Evolutionary conservation across 2,888 invertebrate genomes (phyloP), one percentile per base, ranked within the genome.

Genomic region (Ochropacha duplaris): DNA sequence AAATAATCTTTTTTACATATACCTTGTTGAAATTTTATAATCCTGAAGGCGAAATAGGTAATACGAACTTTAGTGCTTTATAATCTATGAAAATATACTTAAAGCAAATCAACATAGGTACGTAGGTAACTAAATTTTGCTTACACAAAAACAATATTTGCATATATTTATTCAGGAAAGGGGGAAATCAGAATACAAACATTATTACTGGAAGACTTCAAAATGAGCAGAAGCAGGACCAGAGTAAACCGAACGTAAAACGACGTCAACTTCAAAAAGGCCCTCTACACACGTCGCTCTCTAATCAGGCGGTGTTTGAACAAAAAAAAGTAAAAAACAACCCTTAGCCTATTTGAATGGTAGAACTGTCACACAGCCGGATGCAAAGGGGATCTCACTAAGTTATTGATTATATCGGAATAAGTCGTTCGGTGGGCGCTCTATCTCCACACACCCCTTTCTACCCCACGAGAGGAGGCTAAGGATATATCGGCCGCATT

Each of bases 351-450:
- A 71, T 84, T 84, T 88, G 89, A 87, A 89, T 85, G 88, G 82
- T 86, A 84, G 82, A 90, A 90, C 90, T 92, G 92, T 92, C 92
- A 91, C 91, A 86, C 83, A 87, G 83, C 80, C 87, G 89, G 89
- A 92, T 92, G 92, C 92, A 92, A 92, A 92, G 92, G 92, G 92
- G 92, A 92, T 92, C 90, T 89, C 84, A 87, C 90, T 92, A 91
- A 92, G 92, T 93, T 93, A 93, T 93, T 92, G 93, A 93, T 93
- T 93, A 93, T 93, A 93, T 93, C 87, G 93, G 88, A 92, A 92
- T 92, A 92, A 92, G 92, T 90, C 91, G 88, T 84, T 81, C 76
- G 87, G 76, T 84, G 86, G 85, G 82, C 79, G 65, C 69, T 75
- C 76, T 77, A 72, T 76, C 79, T 74, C 77, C 75, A 74, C 76